Percentiles rank a stretch among this genome's conserved stretches.
Conservation (phyloP, 2,113 vertebrate genomes). For the Chamaea fasciata region DNA sequence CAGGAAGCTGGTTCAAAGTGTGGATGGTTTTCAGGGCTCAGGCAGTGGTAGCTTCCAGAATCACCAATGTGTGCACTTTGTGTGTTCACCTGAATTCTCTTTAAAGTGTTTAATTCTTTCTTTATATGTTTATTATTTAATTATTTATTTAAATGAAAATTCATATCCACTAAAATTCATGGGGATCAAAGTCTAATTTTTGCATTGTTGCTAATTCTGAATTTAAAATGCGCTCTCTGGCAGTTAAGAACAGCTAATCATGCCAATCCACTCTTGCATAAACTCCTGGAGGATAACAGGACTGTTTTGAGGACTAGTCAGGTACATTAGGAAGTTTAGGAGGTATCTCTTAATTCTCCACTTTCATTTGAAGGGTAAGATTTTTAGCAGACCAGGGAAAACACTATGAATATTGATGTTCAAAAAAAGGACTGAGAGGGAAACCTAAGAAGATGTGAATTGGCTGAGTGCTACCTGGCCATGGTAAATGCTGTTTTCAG, state of each 20-base stretch:
- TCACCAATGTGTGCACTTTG: not conserved
- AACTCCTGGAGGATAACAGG: not conserved
- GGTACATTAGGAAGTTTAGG: not conserved
- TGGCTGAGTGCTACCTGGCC: not conserved
- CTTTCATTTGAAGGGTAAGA: not conserved
- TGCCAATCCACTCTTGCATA: not conserved
- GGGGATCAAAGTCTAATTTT: not conserved
- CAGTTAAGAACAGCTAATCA: not conserved
- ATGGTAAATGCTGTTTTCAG: not conserved
- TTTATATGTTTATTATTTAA: not conserved
- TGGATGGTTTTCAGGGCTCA: not conserved
- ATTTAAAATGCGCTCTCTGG: not conserved
- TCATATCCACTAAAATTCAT: not conserved
- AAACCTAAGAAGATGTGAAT: not conserved
- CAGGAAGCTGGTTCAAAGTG: not conserved
- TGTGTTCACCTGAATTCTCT: not conserved
- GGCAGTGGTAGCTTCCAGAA: not conserved
- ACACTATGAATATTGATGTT: not conserved
- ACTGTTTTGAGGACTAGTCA: not conserved
- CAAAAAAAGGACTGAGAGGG: not conserved
- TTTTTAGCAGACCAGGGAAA: not conserved
- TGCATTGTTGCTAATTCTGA: not conserved
- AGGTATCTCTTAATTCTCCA: not conserved
- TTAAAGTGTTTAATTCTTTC: not conserved
- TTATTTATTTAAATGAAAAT: not conserved